phyloP scores from a whole-genome alignment of 2,888 invertebrate species.

The Drosophila incognita region DNA sequence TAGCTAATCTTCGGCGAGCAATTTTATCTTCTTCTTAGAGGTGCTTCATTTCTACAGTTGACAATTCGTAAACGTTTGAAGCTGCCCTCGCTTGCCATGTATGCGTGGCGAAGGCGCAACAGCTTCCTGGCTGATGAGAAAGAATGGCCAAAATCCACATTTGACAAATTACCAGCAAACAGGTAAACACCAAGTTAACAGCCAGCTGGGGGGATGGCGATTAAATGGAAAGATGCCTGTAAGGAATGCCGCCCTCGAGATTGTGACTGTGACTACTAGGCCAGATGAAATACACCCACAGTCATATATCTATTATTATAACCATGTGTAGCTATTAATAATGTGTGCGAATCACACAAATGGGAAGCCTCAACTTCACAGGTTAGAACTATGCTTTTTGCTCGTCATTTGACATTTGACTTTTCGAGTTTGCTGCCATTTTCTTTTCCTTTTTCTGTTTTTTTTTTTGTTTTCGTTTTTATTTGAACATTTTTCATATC shows the following conservation, averaged over 20 bases:
- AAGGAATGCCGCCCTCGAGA: constrained; percentile 7
- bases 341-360: constrained; percentile 43
- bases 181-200: constrained; percentile 60
- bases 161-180: constrained; percentile 75
- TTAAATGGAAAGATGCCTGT: constrained; percentile 5
- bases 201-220: background rate
- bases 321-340: constrained; percentile 50
- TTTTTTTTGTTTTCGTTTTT: background rate
- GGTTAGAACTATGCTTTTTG: constrained; percentile 17
- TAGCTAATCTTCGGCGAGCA: background rate
- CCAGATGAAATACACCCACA: background rate
- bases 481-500: background rate
- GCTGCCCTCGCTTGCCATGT: constrained; percentile 46
- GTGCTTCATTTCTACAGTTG: background rate
- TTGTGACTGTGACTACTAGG: constrained; percentile 6
- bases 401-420: constrained; percentile 51
- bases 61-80: background rate
- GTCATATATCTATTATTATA: constrained; percentile 37
- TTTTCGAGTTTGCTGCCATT: constrained; percentile 39
- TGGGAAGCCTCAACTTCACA: constrained; percentile 12
- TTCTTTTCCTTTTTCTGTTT: constrained; percentile 7
- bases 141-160: constrained; percentile 65
- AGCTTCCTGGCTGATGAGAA: constrained; percentile 41
- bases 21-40: too few relatives aligned
- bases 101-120: constrained; percentile 53